Evolutionary conservation across 2,888 invertebrate species (phyloP).

Genomic region (Itoplectis maculator): DNA sequence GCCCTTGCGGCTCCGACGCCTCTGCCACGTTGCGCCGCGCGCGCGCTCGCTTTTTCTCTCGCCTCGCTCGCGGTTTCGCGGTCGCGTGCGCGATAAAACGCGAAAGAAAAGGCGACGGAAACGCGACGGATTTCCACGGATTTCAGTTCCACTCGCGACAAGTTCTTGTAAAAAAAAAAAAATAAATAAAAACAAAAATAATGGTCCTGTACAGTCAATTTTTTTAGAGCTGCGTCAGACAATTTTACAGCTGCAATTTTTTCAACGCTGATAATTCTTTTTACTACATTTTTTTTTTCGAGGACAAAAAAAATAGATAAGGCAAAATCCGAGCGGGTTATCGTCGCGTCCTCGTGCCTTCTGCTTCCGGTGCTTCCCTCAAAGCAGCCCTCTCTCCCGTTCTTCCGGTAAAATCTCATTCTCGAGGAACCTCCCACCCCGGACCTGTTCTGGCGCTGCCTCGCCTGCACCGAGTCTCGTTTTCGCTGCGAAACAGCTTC

Average conservation of each 20-base stretch:
- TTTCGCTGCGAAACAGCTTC: constrained; percentile 1
- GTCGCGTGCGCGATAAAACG: constrained; percentile 43
- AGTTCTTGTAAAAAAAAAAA: too few relatives aligned
- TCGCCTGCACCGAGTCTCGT: neutral
- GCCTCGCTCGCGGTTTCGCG: constrained; percentile 34
- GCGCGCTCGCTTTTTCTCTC: neutral
- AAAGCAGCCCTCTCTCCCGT: constrained; percentile 47
- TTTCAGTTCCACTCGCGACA: too few relatives aligned
- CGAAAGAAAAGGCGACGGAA: constrained; percentile 32
- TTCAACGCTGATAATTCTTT: too few relatives aligned
- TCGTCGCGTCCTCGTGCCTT: constrained; percentile 24
- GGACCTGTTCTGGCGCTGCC: constrained; percentile 16
- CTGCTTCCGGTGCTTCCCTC: constrained; percentile 29
- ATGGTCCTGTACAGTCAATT: too few relatives aligned
- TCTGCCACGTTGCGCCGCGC: neutral
- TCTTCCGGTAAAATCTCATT: constrained; percentile 59
- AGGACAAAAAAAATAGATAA: too few relatives aligned
- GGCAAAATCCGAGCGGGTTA: neutral
- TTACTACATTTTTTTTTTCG: too few relatives aligned
- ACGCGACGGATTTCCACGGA: too few relatives aligned
- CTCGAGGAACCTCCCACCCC: constrained; percentile 19
- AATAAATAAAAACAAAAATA: too few relatives aligned
- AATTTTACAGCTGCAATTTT: too few relatives aligned
- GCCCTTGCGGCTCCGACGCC: neutral
- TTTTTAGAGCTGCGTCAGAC: too few relatives aligned